Conservation (phyloP, 2,113 vertebrate species). For the Apistogramma diplotaenia region DNA sequence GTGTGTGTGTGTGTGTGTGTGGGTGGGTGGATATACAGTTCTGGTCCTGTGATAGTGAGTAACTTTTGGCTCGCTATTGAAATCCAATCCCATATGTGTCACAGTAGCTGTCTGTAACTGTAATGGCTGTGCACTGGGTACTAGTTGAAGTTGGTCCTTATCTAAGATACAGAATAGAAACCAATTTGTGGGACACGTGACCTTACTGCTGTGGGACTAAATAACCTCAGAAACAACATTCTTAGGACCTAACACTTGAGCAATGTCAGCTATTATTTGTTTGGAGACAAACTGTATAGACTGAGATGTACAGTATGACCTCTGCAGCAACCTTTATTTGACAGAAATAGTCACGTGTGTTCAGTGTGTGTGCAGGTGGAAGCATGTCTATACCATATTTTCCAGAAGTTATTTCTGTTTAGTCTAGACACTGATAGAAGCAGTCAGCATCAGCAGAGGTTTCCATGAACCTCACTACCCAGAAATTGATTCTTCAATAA, state of each 20-base stretch:
- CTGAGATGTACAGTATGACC: not conserved
- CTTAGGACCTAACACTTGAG: not conserved
- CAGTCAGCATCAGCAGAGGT: not conserved
- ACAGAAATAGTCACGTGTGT: not conserved
- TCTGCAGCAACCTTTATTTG: not conserved
- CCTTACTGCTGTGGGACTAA: constrained; percentile 15
- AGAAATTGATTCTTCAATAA: not conserved
- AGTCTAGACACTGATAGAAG: not conserved
- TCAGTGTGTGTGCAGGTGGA: not conserved
- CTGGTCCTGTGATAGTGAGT: not conserved
- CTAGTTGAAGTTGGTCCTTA: not conserved
- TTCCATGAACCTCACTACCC: not conserved
- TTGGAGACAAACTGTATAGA: constrained; percentile 14
- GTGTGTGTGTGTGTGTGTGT: not conserved
- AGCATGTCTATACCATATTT: not conserved
- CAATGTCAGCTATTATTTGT: constrained; percentile 1
- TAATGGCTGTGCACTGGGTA: constrained; percentile 24
- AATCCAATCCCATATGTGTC: constrained; percentile 21
- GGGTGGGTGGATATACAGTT: not conserved
- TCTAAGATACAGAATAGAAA: constrained; percentile 40
- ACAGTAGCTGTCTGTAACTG: constrained; percentile 30
- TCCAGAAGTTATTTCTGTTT: not conserved
- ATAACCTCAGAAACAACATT: constrained; percentile 22
- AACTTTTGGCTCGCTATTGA: not conserved
- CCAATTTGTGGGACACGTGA: constrained; percentile 57